Evolutionary conservation across 2,888 invertebrate genomes (phyloP).

Genomic region (Zeuzera pyrina): DNA sequence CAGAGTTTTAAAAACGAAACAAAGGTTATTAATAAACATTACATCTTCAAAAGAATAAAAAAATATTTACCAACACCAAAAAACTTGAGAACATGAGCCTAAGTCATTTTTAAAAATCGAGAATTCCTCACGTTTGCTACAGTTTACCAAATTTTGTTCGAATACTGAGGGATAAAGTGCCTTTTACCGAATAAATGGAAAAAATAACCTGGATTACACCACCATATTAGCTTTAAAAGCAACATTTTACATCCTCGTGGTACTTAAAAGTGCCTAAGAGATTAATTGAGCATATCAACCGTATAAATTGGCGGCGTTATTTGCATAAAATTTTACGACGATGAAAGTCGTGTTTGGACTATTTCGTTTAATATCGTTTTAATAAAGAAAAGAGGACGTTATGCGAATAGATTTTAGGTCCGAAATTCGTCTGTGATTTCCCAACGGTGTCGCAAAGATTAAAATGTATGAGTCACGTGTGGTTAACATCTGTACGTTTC

Average conservation of each 20-base stretch:
- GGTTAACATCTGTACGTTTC: constrained; percentile 13
- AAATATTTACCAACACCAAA: constrained; percentile 20
- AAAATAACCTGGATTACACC: constrained; percentile 15
- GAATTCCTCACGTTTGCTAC: constrained; percentile 27
- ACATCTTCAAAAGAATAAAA: constrained; percentile 8
- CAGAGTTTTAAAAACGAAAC: no score
- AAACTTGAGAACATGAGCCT: constrained; percentile 27
- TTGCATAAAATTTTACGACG: constrained; percentile 40
- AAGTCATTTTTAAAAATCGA: constrained; percentile 23
- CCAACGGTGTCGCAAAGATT: constrained; percentile 13
- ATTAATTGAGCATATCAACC: constrained; percentile 40
- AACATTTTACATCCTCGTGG: constrained; percentile 23
- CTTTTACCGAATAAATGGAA: constrained; percentile 9
- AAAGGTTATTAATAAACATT: no score
- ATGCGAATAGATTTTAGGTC: background rate
- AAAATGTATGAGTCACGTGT: constrained; percentile 25
- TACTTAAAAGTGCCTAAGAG: constrained; percentile 30
- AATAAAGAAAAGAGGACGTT: background rate
- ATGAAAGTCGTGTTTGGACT: constrained; percentile 22
- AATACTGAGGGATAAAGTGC: background rate
- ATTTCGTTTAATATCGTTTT: constrained; percentile 11
- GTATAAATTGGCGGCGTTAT: constrained; percentile 35
- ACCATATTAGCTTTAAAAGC: constrained; percentile 25
- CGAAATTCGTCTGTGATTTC: background rate
- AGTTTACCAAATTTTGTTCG: constrained; percentile 16